phyloP scores from a whole-genome alignment of 2,888 invertebrate genomes.

The Agelastica alni region DNA sequence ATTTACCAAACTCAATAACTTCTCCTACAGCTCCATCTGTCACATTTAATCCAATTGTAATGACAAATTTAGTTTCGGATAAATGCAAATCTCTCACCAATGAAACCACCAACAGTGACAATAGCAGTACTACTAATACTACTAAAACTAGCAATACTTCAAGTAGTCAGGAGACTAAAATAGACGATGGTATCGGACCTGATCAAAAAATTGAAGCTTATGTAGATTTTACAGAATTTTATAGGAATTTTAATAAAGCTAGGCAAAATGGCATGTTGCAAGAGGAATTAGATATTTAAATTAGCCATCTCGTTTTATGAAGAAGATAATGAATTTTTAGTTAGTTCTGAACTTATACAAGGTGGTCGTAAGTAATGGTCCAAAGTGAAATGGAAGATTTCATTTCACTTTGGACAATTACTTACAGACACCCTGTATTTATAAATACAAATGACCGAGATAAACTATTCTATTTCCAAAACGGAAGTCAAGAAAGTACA shows the following conservation, averaged over 20 bases:
- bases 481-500: too few relatives aligned
- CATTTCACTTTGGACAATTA: too few relatives aligned
- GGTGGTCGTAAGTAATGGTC: too few relatives aligned
- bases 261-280: conserved; percentile 69
- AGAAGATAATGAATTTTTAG: too few relatives aligned
- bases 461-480: too few relatives aligned
- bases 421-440: too few relatives aligned
- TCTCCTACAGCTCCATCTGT: conserved; percentile 62
- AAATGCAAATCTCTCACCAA: conserved; percentile 32
- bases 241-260: conserved; percentile 71
- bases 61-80: conserved; percentile 38
- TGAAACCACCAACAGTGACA: conserved; percentile 33
- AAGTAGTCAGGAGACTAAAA: conserved; percentile 43
- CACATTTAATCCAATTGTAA: conserved; percentile 63
- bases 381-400: too few relatives aligned
- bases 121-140: conserved; percentile 51
- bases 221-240: conserved; percentile 84
- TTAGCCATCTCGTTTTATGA: too few relatives aligned
- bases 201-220: conserved; percentile 77
- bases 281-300: conserved; percentile 61
- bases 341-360: too few relatives aligned
- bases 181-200: conserved; percentile 59
- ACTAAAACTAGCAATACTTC: conserved; percentile 51
- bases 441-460: too few relatives aligned
- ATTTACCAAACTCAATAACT: conserved; percentile 67